A percentile compares a stretch with the other conserved stretches of the same genome.
These are phyloP conservation scores for Mellivora capensis DNA, from an alignment of 2,113 vertebrate genomes.

Conservation along the genomic window DNA sequence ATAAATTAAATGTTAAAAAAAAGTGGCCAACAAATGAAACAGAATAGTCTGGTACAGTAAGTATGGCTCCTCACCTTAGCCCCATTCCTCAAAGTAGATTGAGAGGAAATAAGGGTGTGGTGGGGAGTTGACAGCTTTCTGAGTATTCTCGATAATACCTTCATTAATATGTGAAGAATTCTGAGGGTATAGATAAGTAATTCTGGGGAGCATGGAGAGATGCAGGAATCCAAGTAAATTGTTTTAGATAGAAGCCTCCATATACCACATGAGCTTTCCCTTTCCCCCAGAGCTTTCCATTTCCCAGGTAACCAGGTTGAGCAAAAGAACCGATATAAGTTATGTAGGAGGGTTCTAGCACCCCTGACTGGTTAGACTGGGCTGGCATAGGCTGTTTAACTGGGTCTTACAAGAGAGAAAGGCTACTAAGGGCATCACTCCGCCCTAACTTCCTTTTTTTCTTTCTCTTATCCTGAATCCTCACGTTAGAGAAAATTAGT, in stretches of 20 bases:
- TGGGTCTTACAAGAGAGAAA: not conserved
- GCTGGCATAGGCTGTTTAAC: not conserved
- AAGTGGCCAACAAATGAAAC: not conserved
- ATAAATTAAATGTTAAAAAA: not conserved
- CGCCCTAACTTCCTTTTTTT: not conserved
- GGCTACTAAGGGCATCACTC: not conserved
- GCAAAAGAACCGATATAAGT: not conserved
- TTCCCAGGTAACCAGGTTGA: not conserved
- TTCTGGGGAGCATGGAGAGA: not conserved
- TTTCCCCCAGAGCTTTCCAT: not conserved
- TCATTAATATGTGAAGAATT: constrained; percentile 6
- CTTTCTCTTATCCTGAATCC: not conserved
- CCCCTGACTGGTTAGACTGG: not conserved
- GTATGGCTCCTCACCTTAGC: not conserved
- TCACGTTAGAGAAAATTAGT: not conserved
- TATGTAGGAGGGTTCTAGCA: not conserved
- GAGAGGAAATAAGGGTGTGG: not conserved
- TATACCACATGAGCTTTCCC: not conserved
- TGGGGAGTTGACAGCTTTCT: not conserved
- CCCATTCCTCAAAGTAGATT: not conserved
- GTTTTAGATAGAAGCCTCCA: not conserved
- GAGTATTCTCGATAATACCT: not conserved
- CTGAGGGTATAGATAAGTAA: not conserved
- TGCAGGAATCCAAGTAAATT: not conserved
- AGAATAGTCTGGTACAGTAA: not conserved